Evolutionary conservation across 1,140 invertebrate species (phyloP).

Genomic region (Eumaeus atala): DNA sequence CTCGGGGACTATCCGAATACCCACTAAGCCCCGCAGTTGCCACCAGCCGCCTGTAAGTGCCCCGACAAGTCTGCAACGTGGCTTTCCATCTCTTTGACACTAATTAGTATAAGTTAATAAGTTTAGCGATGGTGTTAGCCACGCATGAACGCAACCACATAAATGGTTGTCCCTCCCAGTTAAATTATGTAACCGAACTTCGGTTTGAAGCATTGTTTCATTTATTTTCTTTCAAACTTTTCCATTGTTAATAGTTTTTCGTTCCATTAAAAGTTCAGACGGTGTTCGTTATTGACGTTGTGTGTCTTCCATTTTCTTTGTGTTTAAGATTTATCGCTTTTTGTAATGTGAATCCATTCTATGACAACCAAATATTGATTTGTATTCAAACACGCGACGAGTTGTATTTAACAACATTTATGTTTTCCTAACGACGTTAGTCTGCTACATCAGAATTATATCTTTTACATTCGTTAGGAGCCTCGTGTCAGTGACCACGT

Average conservation of each 20-base stretch:
- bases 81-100: too few relatives aligned
- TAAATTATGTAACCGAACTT: constrained; percentile 7
- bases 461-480: too few relatives aligned
- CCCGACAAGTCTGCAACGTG: too few relatives aligned
- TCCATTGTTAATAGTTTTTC: constrained; percentile 18
- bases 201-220: constrained; percentile 4
- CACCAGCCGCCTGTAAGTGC: too few relatives aligned
- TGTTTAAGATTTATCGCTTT: not conserved
- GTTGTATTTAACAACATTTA: not conserved
- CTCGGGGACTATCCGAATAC: too few relatives aligned
- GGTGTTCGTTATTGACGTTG: constrained; percentile 12
- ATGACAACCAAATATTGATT: constrained; percentile 8
- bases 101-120: too few relatives aligned
- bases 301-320: constrained; percentile 11
- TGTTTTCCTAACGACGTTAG: too few relatives aligned
- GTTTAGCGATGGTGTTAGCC: too few relatives aligned
- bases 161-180: not conserved
- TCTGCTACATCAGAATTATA: too few relatives aligned
- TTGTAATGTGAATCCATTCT: constrained; percentile 3
- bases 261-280: constrained; percentile 18
- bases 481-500: too few relatives aligned
- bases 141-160: not conserved
- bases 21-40: too few relatives aligned
- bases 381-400: not conserved
- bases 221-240: constrained; percentile 13